phyloP scores from a whole-genome alignment of 1,140 invertebrate genomes.

The Drosophila oshimai region DNA sequence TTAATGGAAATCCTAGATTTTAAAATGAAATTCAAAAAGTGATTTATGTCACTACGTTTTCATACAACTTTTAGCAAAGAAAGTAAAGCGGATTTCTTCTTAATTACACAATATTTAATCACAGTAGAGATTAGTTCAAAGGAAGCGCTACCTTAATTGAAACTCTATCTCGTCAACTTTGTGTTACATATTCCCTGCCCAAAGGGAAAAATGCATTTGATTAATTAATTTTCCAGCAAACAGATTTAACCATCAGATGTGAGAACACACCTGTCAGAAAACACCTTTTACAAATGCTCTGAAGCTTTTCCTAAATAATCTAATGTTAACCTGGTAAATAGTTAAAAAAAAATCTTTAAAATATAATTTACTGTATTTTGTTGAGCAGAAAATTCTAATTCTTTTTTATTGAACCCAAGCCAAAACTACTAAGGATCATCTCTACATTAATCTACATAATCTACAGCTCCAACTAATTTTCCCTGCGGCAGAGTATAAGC shows the following conservation, averaged over 20 bases:
- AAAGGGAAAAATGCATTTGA: not conserved
- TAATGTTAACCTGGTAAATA: too few species aligned
- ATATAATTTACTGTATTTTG: not conserved
- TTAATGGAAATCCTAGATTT: too few species aligned
- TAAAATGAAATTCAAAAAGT: too few species aligned
- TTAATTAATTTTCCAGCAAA: constrained; percentile 23
- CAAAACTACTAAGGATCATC: not conserved
- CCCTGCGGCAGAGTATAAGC: constrained; percentile 32
- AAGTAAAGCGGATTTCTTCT: too few species aligned
- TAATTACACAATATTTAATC: too few species aligned
- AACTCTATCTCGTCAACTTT: not conserved
- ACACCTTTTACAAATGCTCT: not conserved
- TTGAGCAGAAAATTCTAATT: too few species aligned
- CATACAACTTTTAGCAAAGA: too few species aligned
- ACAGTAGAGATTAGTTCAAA: too few species aligned
- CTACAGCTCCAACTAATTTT: constrained; percentile 26
- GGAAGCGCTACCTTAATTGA: not conserved
- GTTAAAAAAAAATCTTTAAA: not conserved
- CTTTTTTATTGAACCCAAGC: not conserved
- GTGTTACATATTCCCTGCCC: not conserved
- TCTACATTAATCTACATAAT: constrained; percentile 13
- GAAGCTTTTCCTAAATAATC: too few species aligned
- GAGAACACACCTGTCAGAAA: rapidly evolving
- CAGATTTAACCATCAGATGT: not conserved
- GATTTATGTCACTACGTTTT: too few species aligned